Conservation (phyloP, 2,797 vertebrate species). For the Columba guinea region DNA sequence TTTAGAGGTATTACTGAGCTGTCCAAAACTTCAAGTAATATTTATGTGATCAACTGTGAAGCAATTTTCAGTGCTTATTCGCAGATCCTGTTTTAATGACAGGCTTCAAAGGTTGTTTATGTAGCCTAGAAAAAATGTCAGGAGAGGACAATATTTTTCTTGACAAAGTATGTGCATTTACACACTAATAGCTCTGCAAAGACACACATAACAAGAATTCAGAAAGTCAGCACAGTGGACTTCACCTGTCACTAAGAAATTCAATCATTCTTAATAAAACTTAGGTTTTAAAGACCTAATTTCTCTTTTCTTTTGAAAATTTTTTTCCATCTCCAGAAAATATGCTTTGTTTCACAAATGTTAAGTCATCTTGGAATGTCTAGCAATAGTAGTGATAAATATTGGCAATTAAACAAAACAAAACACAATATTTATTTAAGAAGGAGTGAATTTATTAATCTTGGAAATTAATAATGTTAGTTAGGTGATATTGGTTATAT, state of each 20-base stretch:
- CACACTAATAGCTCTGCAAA: neutral
- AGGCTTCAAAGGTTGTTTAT: neutral
- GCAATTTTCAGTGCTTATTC: neutral
- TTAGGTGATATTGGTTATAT: neutral
- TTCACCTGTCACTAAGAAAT: neutral
- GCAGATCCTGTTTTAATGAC: neutral
- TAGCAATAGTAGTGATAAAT: neutral
- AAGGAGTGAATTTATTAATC: neutral
- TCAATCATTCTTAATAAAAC: neutral
- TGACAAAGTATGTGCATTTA: neutral
- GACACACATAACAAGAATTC: neutral
- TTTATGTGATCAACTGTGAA: neutral
- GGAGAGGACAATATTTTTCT: neutral
- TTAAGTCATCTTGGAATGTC: neutral
- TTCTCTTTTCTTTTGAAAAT: neutral
- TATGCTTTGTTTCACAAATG: neutral
- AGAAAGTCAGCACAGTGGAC: neutral
- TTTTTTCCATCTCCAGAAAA: neutral
- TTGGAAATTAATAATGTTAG: neutral
- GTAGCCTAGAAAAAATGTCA: neutral
- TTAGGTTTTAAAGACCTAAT: neutral
- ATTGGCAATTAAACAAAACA: neutral
- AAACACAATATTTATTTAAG: neutral
- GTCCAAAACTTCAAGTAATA: neutral
- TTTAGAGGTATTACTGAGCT: neutral